Evolutionary conservation across 1,140 invertebrate genomes (phyloP), one percentile per base, ranked within the genome.

Genomic region (Drosophila willistoni): DNA sequence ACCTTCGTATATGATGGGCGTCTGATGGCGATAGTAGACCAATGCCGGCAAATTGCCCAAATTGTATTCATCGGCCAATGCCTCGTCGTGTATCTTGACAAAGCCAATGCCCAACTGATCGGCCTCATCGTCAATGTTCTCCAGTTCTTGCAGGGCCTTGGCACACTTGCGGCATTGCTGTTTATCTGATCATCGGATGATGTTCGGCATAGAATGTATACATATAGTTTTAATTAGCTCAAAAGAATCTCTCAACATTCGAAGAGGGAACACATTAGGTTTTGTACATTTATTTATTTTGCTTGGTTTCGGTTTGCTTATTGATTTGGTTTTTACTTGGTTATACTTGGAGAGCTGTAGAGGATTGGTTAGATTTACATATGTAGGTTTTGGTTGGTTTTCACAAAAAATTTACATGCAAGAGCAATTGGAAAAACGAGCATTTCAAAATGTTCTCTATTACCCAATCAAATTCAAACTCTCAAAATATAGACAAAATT

Each of bases 111-210:
- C 97, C 68, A 98, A 94, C 91, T 98, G 97, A 93, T 98, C 97
- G n/a, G 97, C 97, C 93, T 98, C 97, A 90, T 98, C 97, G 90
- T 98, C 97, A 86, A 98, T 98, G 93, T 98, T 98, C 92, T 98
- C 98, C 92, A 98, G 92, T 93, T 98, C 96, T 93, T 96, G 95
- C 55, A 98, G 93, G 51, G 96, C 97, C 93, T 97, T 97, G 33
- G 96, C 95, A 90, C 97, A 98, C 93, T 97, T 97, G 91, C 97
- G 97, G 93, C 97, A 98, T 92, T 98, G 96, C 67, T 96, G 96
- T 92, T 98, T 98, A 93, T 98, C 97, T 98, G 83, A 77, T 67
- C 56, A 25, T 79, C 41, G 44, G 64, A 51, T 47, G 13, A 42
- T 56, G 10, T n/a, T 56, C n/a, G 34, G 41, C 64, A 59, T 36